phyloP scores from a whole-genome alignment of 2,113 vertebrate species.

The Melanerpes aurifrons region DNA sequence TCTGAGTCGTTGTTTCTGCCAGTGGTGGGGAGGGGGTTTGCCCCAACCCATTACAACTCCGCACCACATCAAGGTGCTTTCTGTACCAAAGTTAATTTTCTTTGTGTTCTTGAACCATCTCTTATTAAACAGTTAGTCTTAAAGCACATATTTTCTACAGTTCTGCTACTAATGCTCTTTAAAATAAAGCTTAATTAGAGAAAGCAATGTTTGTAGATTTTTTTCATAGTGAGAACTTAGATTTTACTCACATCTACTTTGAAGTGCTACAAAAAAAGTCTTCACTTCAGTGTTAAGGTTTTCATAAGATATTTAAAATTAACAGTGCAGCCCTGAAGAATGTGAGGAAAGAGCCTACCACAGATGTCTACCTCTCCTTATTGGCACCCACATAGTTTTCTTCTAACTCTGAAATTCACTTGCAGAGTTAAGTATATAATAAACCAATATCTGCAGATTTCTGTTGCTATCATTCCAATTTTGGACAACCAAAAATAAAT shows the following conservation, averaged over 20 bases:
- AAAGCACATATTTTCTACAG: background rate
- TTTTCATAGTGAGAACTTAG: background rate
- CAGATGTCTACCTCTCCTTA: background rate
- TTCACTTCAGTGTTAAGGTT: background rate
- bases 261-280: background rate
- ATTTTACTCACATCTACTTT: background rate
- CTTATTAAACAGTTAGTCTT: background rate
- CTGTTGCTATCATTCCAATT: background rate
- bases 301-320: background rate
- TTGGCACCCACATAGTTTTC: background rate
- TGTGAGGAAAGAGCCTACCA: background rate
- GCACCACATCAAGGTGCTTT: background rate
- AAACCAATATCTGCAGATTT: background rate
- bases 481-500: background rate
- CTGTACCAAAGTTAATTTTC: background rate
- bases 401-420: background rate
- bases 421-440: background rate
- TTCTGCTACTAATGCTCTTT: background rate
- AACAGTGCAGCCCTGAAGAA: background rate
- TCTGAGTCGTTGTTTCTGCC: too few relatives aligned
- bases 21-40: too few relatives aligned
- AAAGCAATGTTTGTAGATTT: rapidly evolving
- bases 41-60: too few relatives aligned
- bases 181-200: background rate
- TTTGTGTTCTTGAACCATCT: background rate